phyloP scores from a whole-genome alignment of 2,888 invertebrate genomes.

The Zygaena filipendulae region DNA sequence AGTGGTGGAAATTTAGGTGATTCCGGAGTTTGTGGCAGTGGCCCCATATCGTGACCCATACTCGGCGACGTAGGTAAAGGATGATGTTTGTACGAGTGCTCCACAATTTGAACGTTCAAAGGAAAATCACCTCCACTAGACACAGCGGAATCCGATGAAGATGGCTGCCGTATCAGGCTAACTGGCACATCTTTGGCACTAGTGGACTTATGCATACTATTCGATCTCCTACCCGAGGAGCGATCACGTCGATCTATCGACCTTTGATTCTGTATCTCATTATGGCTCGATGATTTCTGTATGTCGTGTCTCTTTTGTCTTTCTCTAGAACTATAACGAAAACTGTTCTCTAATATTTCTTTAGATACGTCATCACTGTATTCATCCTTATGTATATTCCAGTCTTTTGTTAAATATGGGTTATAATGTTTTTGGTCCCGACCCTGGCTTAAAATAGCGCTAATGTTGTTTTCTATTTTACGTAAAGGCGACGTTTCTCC shows the following conservation, averaged over 20 bases:
- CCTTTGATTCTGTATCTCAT: constrained; percentile 67
- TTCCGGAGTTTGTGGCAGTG: constrained; percentile 58
- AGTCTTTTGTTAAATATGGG: constrained; percentile 66
- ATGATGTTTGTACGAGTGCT: constrained; percentile 61
- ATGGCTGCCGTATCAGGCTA: constrained; percentile 61
- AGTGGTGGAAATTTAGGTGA: constrained; percentile 76
- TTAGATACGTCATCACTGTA: constrained; percentile 66
- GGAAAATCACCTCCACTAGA: constrained; percentile 71
- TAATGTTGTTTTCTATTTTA: constrained; percentile 79
- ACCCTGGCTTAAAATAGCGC: constrained; percentile 72
- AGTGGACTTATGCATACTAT: constrained; percentile 79
- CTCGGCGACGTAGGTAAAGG: constrained; percentile 52
- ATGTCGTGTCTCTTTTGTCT: constrained; percentile 66
- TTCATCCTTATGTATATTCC: constrained; percentile 69
- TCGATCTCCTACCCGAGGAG: constrained; percentile 56
- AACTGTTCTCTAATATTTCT: constrained; percentile 61
- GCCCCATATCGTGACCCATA: constrained; percentile 51
- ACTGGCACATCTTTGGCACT: constrained; percentile 78
- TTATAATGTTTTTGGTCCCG: constrained; percentile 65
- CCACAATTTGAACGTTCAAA: constrained; percentile 73
- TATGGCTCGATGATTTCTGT: constrained; percentile 72
- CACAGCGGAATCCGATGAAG: constrained; percentile 61
- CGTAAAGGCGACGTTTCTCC: constrained; percentile 74
- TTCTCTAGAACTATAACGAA: constrained; percentile 64
- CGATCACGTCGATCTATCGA: constrained; percentile 61